Conservation (phyloP, 2,113 vertebrate species). For the Phoenicopterus ruber region DNA sequence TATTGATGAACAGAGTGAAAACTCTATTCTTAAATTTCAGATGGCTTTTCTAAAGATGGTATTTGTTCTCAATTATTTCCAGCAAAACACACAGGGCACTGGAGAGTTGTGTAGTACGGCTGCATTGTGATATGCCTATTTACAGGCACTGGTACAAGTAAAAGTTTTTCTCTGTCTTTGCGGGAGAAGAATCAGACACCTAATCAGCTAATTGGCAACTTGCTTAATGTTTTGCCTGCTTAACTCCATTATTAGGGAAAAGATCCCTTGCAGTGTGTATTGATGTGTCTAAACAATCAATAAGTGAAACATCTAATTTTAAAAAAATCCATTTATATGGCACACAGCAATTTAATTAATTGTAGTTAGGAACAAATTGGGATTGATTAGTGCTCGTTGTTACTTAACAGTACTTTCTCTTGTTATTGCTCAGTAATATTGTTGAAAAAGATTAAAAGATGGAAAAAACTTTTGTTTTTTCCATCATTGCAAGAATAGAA, state of each 20-base stretch:
- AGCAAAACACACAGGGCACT: not conserved
- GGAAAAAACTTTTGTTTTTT: not conserved
- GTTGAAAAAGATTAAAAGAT: not conserved
- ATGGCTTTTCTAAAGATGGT: not conserved
- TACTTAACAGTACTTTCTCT: not conserved
- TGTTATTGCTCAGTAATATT: not conserved
- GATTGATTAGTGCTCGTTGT: conserved; percentile 44
- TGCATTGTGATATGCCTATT: not conserved
- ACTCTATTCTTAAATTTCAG: not conserved
- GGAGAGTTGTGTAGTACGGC: fast-evolving
- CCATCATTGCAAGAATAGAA: not conserved
- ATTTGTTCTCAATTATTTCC: not conserved
- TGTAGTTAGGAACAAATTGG: conserved; percentile 20
- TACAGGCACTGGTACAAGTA: not conserved
- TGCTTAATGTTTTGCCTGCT: not conserved
- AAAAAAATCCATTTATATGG: conserved; percentile 12
- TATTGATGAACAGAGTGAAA: not conserved
- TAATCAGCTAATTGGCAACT: not conserved
- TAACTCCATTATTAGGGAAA: conserved; percentile 7
- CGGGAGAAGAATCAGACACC: not conserved
- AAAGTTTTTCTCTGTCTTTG: not conserved
- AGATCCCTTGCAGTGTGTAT: not conserved
- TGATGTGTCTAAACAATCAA: conserved; percentile 17
- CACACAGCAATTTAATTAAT: conserved; percentile 29
- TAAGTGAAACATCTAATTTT: conserved; percentile 19